Evolutionary conservation across 2,113 vertebrate species (phyloP), one percentile per base, ranked within the genome.

Genomic region (Lanius collurio): DNA sequence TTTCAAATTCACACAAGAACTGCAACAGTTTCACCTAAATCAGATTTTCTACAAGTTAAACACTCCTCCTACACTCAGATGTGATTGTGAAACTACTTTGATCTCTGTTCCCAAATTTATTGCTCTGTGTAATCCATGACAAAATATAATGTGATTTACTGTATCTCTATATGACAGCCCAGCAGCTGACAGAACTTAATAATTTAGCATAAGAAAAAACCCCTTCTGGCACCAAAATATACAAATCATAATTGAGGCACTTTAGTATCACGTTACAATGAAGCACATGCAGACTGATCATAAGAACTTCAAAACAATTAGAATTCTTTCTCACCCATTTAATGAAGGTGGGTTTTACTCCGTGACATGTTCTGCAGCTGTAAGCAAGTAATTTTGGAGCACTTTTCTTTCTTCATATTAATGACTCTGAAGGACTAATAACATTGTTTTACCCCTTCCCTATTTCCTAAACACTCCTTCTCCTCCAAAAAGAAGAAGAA

Each of bases 131-230:
- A 98, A 98, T 98, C 98, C 98, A 98, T 98, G 98, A 98, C 98
- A 98, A 98, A 98, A 98, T 97, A 90, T 98, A 98, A 98, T 97
- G 97, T 98, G 98, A 98, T 98, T 98, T 98, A 97, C 97, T 97
- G 77, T 98, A 98, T 98, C 98, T 98, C 97, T 97, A 96, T 97
- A 97, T 97, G 97, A 97, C 98, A 98, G 98, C 97, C 96, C 95
- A 97, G 97, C 96, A 98, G 96, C 98, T 98, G 97, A 99, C 98
- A 98, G 98, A 98, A 99, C 98, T 98, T 98, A 98, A 97, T 98
- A 99, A 98, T 97, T 98, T 93, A 98, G 97, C 94, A 96, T 94
- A 93, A 98, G 97, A 87, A 98, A 93, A 93, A 98, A 97, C 97
- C 93, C 97, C 98, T 98, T 96, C 97, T 98, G 98, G 98, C 97